phyloP scores from a whole-genome alignment of 2,888 invertebrate genomes.

The Pristionchus arcanus region DNA sequence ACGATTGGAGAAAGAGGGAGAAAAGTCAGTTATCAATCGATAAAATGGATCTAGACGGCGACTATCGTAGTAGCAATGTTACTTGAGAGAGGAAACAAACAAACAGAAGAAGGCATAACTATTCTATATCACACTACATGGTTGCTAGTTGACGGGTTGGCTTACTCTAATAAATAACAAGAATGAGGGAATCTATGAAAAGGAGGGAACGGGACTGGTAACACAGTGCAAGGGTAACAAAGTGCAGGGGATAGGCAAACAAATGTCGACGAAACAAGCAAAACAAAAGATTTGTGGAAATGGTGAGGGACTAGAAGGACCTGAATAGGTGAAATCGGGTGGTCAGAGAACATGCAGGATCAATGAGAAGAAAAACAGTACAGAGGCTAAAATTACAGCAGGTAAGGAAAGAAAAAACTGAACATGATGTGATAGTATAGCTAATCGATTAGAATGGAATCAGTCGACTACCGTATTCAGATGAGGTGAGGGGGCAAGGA shows the following conservation, averaged over 20 bases:
- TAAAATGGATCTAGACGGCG: background rate
- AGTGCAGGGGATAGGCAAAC: conserved; percentile 18
- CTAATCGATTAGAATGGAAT: background rate
- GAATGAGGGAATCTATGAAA: background rate
- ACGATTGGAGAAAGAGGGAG: background rate
- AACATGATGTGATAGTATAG: background rate
- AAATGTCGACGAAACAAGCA: background rate
- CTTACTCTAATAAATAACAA: conserved; percentile 44
- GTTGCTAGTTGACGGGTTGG: background rate
- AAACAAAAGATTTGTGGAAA: background rate
- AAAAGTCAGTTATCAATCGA: background rate
- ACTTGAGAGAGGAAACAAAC: background rate
- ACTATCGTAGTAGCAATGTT: conserved; percentile 10
- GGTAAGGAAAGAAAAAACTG: background rate
- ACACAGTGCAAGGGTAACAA: conserved; percentile 49
- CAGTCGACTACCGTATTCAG: conserved; percentile 22
- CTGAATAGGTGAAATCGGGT: conserved; percentile 14
- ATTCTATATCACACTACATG: conserved; percentile 21
- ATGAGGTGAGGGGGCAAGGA: background rate
- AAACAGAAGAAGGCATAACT: conserved; percentile 25
- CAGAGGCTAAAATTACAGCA: conserved; percentile 37
- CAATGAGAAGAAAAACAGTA: background rate
- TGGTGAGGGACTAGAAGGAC: conserved; percentile 30
- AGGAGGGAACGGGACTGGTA: background rate
- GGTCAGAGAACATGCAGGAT: conserved; percentile 27